A percentile compares a stretch with the other conserved stretches of the same genome.
phyloP scores from a whole-genome alignment of 2,113 vertebrate genomes.

The Phycodurus eques region DNA sequence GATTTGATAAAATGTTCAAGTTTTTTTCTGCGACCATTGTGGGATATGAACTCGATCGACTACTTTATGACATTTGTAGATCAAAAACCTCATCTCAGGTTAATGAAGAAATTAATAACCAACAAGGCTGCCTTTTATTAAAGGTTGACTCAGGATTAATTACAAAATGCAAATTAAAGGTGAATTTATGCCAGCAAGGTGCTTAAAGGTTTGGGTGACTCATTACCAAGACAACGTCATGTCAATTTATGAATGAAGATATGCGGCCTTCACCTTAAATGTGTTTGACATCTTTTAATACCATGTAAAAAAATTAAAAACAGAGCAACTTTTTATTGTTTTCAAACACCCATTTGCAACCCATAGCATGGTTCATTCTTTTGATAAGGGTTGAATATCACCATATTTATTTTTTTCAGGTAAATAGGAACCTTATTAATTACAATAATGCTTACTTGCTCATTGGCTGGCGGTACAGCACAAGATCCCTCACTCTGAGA shows the following conservation, averaged over 20 bases:
- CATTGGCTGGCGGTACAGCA: not conserved
- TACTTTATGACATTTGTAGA: not conserved
- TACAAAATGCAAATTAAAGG: slow-evolving; percentile 57
- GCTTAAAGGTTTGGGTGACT: slow-evolving; percentile 36
- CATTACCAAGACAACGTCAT: slow-evolving; percentile 18
- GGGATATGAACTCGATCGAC: not conserved
- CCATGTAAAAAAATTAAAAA: not conserved
- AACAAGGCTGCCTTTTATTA: slow-evolving; percentile 45
- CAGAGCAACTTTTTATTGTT: not conserved
- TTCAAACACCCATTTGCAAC: not conserved
- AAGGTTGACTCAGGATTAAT: slow-evolving; percentile 60
- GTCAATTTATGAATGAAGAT: slow-evolving; percentile 38
- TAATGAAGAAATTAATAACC: slow-evolving; percentile 30
- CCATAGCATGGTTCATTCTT: not conserved
- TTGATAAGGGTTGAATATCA: not conserved
- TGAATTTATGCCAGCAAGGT: slow-evolving; percentile 25
- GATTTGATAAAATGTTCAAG: not conserved
- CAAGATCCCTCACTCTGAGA: no score
- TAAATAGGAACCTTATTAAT: not conserved
- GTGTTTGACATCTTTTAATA: no score
- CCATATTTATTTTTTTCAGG: not conserved
- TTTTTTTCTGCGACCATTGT: no score
- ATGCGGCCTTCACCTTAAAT: not conserved
- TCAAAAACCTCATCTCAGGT: slow-evolving; percentile 10
- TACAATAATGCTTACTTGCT: not conserved